Evolutionary conservation across 2,888 invertebrate genomes (phyloP).

Genomic region (Ennomos quercinarius): DNA sequence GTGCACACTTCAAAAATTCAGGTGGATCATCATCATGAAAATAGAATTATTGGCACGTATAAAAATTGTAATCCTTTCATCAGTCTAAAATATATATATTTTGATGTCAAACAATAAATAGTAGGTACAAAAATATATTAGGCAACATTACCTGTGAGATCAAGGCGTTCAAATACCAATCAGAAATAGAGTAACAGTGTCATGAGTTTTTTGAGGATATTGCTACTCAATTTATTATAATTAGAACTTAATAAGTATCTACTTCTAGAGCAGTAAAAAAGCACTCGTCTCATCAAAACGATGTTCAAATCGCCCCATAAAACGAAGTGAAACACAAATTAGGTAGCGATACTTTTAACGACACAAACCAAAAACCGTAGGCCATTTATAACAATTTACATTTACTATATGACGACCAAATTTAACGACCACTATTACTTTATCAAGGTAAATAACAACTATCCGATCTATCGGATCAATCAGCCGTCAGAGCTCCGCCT

Average conservation of each 20-base stretch:
- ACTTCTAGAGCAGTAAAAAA: neutral
- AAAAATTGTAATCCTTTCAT: too few species aligned
- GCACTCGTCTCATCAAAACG: neutral
- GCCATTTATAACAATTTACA: slow-evolving; percentile 15
- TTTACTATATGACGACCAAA: slow-evolving; percentile 11
- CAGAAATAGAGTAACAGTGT: too few species aligned
- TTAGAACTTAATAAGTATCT: neutral
- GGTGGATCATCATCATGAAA: too few species aligned
- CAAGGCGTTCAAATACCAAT: too few species aligned
- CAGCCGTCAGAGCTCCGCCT: slow-evolving; percentile 33
- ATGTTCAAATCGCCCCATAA: slow-evolving; percentile 1
- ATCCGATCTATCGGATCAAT: slow-evolving; percentile 33
- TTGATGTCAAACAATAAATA: too few species aligned
- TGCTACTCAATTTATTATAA: too few species aligned
- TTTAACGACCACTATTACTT: slow-evolving; percentile 23
- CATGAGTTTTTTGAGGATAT: too few species aligned
- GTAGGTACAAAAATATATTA: too few species aligned
- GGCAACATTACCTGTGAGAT: too few species aligned
- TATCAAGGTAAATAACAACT: slow-evolving; percentile 37
- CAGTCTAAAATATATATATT: too few species aligned
- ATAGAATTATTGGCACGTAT: too few species aligned
- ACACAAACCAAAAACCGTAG: slow-evolving; percentile 8
- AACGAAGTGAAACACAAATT: slow-evolving; percentile 9
- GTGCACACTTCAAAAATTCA: too few species aligned
- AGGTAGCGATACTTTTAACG: slow-evolving; percentile 18